Percentiles rank a stretch among this genome's conserved stretches.
Conservation (phyloP, 2,888 invertebrate genomes). For the Dryocosmus kuriphilus region DNA sequence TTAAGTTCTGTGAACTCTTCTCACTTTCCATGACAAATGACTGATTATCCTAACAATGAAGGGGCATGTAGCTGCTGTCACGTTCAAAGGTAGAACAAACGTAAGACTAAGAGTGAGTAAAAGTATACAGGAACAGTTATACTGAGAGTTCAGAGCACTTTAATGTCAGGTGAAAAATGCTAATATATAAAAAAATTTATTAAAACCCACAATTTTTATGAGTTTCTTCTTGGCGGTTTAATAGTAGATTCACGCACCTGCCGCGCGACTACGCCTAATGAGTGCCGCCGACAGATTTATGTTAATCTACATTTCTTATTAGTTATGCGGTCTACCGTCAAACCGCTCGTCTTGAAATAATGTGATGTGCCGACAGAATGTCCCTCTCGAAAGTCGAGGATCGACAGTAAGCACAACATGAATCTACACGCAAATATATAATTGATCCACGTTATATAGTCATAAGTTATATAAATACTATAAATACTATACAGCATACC, state of each 20-base stretch:
- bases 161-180: not conserved
- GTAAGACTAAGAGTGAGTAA: not conserved
- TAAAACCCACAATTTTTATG: not conserved
- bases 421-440: constrained; percentile 12
- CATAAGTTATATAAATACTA: too few relatives aligned
- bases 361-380: constrained; percentile 13
- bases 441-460: too few relatives aligned
- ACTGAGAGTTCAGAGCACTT: not conserved
- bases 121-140: not conserved
- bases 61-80: not conserved
- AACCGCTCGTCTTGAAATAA: constrained; percentile 35
- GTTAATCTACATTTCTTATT: constrained; percentile 58
- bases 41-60: not conserved
- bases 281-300: constrained; percentile 56
- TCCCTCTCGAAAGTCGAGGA: constrained; percentile 3
- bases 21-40: not conserved
- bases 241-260: constrained; percentile 21
- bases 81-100: not conserved
- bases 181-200: not conserved
- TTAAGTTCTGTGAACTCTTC: not conserved
- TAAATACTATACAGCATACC: too few relatives aligned
- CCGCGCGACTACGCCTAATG: constrained; percentile 41
- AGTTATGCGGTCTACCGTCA: constrained; percentile 48
- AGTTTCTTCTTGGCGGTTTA: constrained; percentile 1
- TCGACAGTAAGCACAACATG: not conserved